These are phyloP conservation scores for Glyphotaelius pellucidus DNA, from an alignment of 2,888 invertebrate genomes.

Conservation along the genomic window DNA sequence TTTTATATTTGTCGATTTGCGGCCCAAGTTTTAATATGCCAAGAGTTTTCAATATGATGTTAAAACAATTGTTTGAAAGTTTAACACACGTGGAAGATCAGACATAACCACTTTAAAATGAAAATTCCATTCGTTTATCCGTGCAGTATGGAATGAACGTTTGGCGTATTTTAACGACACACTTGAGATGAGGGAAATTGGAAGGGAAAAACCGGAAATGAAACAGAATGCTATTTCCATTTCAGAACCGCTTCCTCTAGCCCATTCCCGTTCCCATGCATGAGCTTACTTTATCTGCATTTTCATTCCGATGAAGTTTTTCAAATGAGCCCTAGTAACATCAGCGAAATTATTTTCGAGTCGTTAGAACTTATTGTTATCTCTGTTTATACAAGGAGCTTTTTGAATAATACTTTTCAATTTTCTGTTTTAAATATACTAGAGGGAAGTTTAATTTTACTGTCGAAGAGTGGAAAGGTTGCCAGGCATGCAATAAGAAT, in stretches of 20 bases:
- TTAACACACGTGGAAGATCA: background rate
- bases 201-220: conserved; percentile 27
- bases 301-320: background rate
- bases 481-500: no score
- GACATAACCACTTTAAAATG: background rate
- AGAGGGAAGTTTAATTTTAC: background rate
- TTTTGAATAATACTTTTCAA: background rate
- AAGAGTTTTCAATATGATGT: background rate
- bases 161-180: conserved; percentile 45
- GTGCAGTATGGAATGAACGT: background rate
- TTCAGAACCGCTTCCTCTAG: conserved; percentile 17
- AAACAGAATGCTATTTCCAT: conserved; percentile 42
- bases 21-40: no score
- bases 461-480: no score
- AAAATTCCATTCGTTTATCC: background rate
- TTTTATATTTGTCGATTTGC: no score
- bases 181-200: conserved; percentile 33
- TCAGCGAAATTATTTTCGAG: background rate
- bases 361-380: background rate
- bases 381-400: background rate
- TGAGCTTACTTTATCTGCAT: background rate
- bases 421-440: background rate
- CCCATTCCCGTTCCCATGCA: background rate
- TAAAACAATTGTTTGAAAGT: background rate
- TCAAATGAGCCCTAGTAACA: background rate